Conservation (phyloP, 2,797 vertebrate species). For the Steatocranus sp. region DNA sequence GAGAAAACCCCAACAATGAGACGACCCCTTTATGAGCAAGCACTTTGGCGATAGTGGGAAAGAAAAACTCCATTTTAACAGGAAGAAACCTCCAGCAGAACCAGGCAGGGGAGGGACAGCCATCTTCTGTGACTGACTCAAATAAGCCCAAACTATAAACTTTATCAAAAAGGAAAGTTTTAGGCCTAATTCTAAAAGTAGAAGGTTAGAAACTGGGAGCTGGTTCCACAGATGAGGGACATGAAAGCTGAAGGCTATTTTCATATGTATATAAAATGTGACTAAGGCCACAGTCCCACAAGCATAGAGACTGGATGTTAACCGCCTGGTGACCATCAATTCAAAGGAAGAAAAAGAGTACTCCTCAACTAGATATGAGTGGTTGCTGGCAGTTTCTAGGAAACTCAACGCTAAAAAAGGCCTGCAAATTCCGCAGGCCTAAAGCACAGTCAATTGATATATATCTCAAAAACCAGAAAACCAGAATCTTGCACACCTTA, state of each 20-base stretch:
- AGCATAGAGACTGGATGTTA: not conserved
- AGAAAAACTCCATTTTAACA: not conserved
- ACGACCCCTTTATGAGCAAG: not conserved
- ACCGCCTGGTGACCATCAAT: not conserved
- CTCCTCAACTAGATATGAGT: not conserved
- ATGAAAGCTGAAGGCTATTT: not conserved
- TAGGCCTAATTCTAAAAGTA: not conserved
- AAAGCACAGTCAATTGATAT: not conserved
- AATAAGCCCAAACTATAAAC: not conserved
- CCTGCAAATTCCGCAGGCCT: not conserved
- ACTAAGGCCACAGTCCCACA: not conserved
- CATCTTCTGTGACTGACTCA: not conserved
- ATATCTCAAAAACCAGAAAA: not conserved
- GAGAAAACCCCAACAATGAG: not conserved
- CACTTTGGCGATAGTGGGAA: not conserved
- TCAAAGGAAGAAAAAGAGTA: not conserved
- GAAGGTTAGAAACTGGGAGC: not conserved
- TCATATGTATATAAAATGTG: not conserved
- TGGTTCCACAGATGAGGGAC: not conserved
- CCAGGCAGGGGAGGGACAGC: fast-evolving
- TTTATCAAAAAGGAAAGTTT: not conserved
- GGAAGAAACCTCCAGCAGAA: not conserved
- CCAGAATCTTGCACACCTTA: not conserved
- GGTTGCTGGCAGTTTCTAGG: not conserved
- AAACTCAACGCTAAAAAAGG: not conserved